A percentile compares a stretch with the other conserved stretches of the same genome.
Conservation (phyloP, 2,113 vertebrate species). For the Bungarus multicinctus region DNA sequence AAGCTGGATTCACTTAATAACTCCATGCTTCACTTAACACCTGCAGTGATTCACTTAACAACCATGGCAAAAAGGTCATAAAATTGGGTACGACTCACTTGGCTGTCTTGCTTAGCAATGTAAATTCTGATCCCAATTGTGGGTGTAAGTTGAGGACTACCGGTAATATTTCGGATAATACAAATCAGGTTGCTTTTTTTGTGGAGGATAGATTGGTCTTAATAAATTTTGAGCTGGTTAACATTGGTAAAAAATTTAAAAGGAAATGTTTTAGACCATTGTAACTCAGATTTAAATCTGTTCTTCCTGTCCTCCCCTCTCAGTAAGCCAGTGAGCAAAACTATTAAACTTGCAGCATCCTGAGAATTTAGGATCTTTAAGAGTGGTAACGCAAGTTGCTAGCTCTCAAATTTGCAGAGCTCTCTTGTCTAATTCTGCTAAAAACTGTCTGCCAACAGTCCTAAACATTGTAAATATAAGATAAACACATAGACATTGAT, state of each 20-base stretch:
- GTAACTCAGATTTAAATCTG: not conserved
- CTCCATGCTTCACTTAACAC: not conserved
- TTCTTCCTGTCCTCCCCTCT: not conserved
- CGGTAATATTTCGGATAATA: not conserved
- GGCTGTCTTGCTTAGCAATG: not conserved
- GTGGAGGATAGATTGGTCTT: not conserved
- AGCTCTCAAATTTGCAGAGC: not conserved
- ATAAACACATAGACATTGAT: not conserved
- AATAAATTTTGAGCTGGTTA: not conserved
- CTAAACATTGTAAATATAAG: not conserved
- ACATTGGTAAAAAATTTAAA: not conserved
- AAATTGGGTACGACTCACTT: not conserved
- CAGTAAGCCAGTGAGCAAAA: not conserved
- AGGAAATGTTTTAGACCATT: not conserved
- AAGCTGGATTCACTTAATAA: not conserved
- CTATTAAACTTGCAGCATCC: not conserved
- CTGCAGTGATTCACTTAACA: not conserved
- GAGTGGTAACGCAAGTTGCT: not conserved
- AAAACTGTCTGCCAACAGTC: not conserved
- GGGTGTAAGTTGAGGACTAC: not conserved
- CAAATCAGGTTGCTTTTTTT: not conserved
- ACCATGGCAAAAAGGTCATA: not conserved
- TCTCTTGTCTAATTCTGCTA: not conserved
- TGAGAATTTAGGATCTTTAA: not conserved
- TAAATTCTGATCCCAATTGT: not conserved